Evolutionary conservation across 1,140 invertebrate genomes (phyloP), one percentile per base, ranked within the genome.

Genomic region (Chironomus striatipennis): DNA sequence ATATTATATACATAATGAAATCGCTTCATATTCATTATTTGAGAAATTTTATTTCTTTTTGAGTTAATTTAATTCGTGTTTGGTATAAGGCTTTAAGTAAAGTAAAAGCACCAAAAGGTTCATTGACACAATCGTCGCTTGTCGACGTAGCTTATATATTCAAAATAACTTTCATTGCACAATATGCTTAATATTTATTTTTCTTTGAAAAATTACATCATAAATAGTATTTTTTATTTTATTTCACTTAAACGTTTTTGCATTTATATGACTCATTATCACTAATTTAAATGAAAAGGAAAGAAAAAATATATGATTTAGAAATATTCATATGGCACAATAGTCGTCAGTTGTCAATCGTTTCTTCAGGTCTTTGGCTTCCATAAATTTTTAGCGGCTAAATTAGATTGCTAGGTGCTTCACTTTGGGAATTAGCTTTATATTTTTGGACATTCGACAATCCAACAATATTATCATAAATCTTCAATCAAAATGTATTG

Each of bases 181-280:
- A 57, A 57, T 57, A 57, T 57, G 47, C 12, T 57, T n/a, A 57
- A 12, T 57, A 34, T 34, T 34, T 34, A 34, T 57, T 57, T 57
- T 47, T 47, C n/a, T 57, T 57, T 57, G 47, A 57, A 57, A 57
- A 57, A 57, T 57, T 57, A 57, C 47, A 57, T 57, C 47, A 57
- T 57, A n/a, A 57, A 57, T 15, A 57, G 47, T 34, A 34, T 34
- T 2, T 34, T 34, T 34, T 34, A n/a, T 34, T 34, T 34, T 34
- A 34, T 34, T 34, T 34, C 5, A 34, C 24, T 34, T 34, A 34
- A 34, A 34, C 24, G 24, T n/a, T 57, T 57, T 57, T 15, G 12
- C 47, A 15, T 57, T 57, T 57, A n/a, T 57, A 57, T 57, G 12
- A 57, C 12, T 57, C 47, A 57, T 57, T 57, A 57, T 57, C 47